phyloP scores from a whole-genome alignment of 2,888 invertebrate genomes.

The Syritta pipiens region DNA sequence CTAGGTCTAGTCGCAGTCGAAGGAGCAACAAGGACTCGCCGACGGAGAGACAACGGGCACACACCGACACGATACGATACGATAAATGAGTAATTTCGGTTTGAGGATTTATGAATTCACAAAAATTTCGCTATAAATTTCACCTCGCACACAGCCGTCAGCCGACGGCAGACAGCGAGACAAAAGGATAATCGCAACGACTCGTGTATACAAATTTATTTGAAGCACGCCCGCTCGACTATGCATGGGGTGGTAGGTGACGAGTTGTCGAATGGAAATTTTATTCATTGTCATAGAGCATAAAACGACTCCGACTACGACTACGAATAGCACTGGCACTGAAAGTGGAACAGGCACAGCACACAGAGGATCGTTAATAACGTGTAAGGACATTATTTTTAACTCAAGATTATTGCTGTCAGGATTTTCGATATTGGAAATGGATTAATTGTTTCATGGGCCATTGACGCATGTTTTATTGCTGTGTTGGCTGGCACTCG shows the following conservation, averaged over 20 bases:
- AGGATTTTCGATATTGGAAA: conserved; percentile 66
- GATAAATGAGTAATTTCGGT: conserved; percentile 65
- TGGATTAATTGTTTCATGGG: conserved; percentile 69
- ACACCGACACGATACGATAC: not conserved
- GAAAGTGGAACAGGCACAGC: conserved; percentile 9
- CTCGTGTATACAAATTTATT: conserved; percentile 60
- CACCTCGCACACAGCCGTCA: conserved; percentile 10
- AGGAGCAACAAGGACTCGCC: not conserved
- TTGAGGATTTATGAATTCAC: conserved; percentile 64
- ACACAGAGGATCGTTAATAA: conserved; percentile 22
- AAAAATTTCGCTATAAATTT: conserved; percentile 61
- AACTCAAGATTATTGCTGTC: conserved; percentile 62
- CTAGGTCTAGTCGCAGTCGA: conserved; percentile 47
- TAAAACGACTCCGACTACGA: too few species aligned
- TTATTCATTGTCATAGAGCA: conserved; percentile 62
- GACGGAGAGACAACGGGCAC: not conserved
- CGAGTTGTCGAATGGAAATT: conserved; percentile 63
- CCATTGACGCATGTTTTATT: conserved; percentile 62
- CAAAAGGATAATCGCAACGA: conserved; percentile 33
- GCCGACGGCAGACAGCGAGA: not conserved
- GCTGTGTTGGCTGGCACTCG: not conserved
- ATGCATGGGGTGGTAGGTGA: conserved; percentile 32
- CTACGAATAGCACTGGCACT: not conserved
- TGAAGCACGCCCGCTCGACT: conserved; percentile 10
- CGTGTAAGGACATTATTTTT: conserved; percentile 69